These are phyloP conservation scores for Mythimna ferrago DNA, from an alignment of 2,888 invertebrate species.

Conservation along the genomic window DNA sequence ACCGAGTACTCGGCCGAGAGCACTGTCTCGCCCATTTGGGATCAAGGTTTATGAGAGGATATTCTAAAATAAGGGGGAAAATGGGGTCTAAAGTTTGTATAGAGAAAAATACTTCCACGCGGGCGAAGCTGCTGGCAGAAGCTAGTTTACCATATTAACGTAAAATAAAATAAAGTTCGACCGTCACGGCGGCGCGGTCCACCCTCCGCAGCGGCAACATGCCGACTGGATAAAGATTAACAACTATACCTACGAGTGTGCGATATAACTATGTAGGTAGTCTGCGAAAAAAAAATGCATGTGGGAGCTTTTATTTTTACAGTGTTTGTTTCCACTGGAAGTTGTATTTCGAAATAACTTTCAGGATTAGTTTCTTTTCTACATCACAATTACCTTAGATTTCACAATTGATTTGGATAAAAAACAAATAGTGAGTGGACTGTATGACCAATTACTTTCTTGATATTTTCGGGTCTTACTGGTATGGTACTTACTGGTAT, in stretches of 20 bases:
- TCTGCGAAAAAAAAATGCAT: constrained; percentile 14
- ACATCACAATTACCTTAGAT: neutral
- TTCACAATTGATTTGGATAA: neutral
- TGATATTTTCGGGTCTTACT: neutral
- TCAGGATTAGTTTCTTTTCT: neutral
- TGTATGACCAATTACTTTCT: neutral
- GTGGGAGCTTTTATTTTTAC: neutral
- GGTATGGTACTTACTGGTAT: no score
- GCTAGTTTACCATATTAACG: constrained; percentile 22
- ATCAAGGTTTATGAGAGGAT: no score
- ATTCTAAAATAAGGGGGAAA: no score
- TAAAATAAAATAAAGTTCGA: constrained; percentile 30
- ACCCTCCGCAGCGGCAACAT: constrained; percentile 23
- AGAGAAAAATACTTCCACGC: no score
- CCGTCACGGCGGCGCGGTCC: constrained; percentile 14
- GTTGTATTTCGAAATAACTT: neutral
- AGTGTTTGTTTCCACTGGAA: neutral
- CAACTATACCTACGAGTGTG: neutral
- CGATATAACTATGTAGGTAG: neutral
- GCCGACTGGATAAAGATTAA: constrained; percentile 26
- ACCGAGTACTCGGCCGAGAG: no score
- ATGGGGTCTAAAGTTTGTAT: no score
- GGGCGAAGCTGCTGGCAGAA: no score
- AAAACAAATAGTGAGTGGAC: neutral
- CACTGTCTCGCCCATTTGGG: no score